phyloP scores from a whole-genome alignment of 2,113 vertebrate genomes.

The Scortum barcoo region DNA sequence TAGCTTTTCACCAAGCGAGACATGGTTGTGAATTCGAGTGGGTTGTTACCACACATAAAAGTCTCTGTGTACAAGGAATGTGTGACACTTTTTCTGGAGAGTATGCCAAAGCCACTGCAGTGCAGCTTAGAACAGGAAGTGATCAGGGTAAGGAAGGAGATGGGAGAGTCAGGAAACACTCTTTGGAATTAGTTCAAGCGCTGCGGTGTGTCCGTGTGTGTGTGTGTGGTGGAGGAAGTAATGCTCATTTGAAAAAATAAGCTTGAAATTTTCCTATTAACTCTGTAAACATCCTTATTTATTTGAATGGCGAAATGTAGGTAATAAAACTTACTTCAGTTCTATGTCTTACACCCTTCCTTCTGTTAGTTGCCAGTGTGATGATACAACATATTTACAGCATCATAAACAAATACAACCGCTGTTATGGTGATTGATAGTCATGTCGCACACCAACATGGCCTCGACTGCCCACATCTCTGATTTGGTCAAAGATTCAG shows the following conservation, averaged over 20 bases:
- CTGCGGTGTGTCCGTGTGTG: conserved; percentile 34
- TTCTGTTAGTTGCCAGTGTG: background rate
- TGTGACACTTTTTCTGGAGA: conserved; percentile 62
- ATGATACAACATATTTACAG: background rate
- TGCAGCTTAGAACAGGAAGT: conserved; percentile 63
- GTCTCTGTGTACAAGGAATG: conserved; percentile 53
- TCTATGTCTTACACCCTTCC: conserved; percentile 1
- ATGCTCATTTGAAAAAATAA: conserved; percentile 15
- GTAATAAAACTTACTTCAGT: conserved; percentile 5
- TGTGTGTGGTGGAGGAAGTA: background rate
- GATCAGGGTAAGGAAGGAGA: conserved; percentile 69
- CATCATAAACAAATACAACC: background rate
- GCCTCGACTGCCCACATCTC: background rate
- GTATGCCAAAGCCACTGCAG: conserved; percentile 51
- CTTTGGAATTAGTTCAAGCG: conserved; percentile 61
- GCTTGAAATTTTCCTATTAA: background rate
- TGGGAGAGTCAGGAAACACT: conserved; percentile 60
- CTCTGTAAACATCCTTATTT: conserved; percentile 56
- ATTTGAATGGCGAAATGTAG: conserved; percentile 4
- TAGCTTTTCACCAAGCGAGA: conserved; percentile 45
- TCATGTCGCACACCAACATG: background rate
- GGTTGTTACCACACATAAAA: conserved; percentile 71
- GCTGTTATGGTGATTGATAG: background rate
- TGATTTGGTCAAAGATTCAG: background rate
- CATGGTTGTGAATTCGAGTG: conserved; percentile 50